phyloP scores from a whole-genome alignment of 2,888 invertebrate genomes.

The Nowickia ferox region DNA sequence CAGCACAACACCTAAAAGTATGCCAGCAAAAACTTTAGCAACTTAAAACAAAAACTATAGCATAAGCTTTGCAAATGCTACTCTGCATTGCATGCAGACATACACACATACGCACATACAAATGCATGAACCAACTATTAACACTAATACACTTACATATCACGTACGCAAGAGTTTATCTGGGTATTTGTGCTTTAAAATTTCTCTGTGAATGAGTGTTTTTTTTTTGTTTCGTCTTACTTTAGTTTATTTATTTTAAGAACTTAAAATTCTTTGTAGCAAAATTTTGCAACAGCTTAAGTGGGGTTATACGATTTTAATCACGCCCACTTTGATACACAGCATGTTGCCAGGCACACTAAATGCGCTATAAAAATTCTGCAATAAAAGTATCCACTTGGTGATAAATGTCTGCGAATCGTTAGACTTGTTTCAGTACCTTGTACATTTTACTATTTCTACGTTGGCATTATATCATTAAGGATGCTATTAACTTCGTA shows the following conservation, averaged over 20 bases:
- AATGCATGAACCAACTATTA: background rate
- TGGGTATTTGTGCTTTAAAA: conserved; percentile 26
- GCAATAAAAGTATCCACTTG: too few species aligned
- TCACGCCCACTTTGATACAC: background rate
- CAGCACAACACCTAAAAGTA: conserved; percentile 57
- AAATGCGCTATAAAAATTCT: background rate
- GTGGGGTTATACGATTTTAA: conserved; percentile 21
- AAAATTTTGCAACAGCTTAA: conserved; percentile 49
- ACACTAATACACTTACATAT: background rate
- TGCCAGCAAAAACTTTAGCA: conserved; percentile 52
- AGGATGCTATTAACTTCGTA: background rate
- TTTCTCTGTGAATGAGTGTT: background rate
- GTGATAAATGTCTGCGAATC: too few species aligned
- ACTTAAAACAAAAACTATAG: conserved; percentile 55
- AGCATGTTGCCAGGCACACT: background rate
- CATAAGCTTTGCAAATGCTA: conserved; percentile 43
- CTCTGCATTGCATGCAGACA: background rate
- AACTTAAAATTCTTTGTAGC: conserved; percentile 45
- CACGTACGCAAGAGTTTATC: background rate
- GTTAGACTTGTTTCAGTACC: background rate
- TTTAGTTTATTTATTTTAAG: conserved; percentile 51
- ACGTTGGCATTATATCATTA: background rate
- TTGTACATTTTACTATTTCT: background rate
- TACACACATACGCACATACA: too few species aligned
- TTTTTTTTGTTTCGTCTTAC: conserved; percentile 5